Percentiles rank a stretch among this genome's conserved stretches.
Conservation (phyloP, 1,140 invertebrate species). For the Penaeus japonicus region DNA sequence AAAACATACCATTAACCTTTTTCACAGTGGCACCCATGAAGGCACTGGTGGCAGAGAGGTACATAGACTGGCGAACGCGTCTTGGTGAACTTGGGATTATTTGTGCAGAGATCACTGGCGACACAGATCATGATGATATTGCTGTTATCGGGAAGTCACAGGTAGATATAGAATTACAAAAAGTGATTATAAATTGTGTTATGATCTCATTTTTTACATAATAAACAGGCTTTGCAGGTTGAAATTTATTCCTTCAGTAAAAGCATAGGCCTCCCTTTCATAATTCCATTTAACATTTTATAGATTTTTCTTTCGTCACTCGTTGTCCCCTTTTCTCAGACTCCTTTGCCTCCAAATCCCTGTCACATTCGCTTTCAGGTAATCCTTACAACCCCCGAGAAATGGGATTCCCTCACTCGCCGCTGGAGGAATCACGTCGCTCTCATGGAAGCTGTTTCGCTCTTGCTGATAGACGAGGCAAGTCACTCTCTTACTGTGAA, state of each 20-base stretch:
- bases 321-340: neutral
- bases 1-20: neutral
- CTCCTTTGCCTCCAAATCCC: too few species aligned
- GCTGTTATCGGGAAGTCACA: conserved; percentile 58
- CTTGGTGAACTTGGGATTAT: conserved; percentile 72
- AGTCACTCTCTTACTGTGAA: conserved; percentile 9
- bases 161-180: neutral
- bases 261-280: too few species aligned
- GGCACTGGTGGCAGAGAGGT: conserved; percentile 77
- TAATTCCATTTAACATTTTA: too few species aligned
- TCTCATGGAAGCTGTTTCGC: conserved; percentile 72
- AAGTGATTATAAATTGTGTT: neutral
- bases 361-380: conserved; percentile 67
- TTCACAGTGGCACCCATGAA: conserved; percentile 77
- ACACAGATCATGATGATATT: conserved; percentile 74
- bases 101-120: conserved; percentile 79
- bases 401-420: conserved; percentile 82
- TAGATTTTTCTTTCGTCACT: neutral
- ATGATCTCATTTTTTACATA: neutral
- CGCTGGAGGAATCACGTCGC: conserved; percentile 74
- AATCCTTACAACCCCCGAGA: conserved; percentile 84
- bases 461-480: conserved; percentile 86
- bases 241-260: too few species aligned
- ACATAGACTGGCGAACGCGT: conserved; percentile 76
- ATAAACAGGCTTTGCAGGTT: neutral